phyloP scores from a whole-genome alignment of 2,113 vertebrate species.

The Anser cygnoides region DNA sequence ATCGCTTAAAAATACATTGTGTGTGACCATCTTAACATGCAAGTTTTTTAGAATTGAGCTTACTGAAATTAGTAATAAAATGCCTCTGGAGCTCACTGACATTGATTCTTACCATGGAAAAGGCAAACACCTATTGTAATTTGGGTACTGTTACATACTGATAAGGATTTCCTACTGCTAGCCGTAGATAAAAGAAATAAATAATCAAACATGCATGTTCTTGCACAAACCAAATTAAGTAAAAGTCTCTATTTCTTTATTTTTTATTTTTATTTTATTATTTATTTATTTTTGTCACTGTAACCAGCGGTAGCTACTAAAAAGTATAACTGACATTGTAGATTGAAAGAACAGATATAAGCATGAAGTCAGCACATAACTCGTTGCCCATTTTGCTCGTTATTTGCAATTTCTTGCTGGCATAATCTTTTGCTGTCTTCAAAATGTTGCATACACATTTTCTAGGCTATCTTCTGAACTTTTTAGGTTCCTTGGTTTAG shows the following conservation, averaged over 20 bases:
- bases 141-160: neutral
- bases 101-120: neutral
- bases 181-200: neutral
- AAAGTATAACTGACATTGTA: neutral
- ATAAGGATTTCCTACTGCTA: neutral
- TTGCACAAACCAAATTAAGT: conserved; percentile 8
- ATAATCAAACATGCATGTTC: neutral
- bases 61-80: neutral
- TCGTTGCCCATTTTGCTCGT: neutral
- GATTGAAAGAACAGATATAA: neutral
- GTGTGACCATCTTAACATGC: neutral
- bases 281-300: neutral
- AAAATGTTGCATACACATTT: neutral
- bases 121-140: neutral
- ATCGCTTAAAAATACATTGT: neutral
- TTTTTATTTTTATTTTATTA: neutral
- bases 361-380: neutral
- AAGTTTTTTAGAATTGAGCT: neutral
- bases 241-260: neutral
- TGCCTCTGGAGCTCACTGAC: neutral
- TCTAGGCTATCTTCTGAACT: neutral
- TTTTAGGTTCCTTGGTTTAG: neutral
- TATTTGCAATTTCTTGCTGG: neutral
- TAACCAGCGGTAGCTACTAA: neutral
- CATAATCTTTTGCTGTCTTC: neutral